Conservation (phyloP, 1,140 invertebrate species). For the Mactra quadrangularis region DNA sequence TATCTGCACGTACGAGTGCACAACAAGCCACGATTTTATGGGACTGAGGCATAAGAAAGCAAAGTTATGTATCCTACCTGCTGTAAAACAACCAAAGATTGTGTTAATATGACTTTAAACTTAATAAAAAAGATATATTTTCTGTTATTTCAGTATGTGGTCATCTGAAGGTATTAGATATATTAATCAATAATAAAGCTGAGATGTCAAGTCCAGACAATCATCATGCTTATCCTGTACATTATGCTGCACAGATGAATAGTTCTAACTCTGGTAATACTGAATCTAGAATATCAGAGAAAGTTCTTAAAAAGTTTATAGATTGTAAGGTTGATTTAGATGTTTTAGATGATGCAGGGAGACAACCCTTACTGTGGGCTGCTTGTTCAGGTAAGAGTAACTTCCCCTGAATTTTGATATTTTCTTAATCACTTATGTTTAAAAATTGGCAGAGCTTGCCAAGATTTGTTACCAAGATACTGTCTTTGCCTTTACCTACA, state of each 20-base stretch:
- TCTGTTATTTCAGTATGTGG: conserved; percentile 87
- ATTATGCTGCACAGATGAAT: conserved; percentile 99
- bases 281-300: conserved; percentile 84
- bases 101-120: too few relatives aligned
- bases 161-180: conserved; percentile 86
- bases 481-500: too few relatives aligned
- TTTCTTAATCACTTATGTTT: not conserved
- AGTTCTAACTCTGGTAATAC: conserved; percentile 79
- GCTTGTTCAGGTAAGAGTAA: conserved; percentile 92
- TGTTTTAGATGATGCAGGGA: conserved; percentile 94
- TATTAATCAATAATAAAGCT: conserved; percentile 93
- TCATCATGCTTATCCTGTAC: conserved; percentile 96
- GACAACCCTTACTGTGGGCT: conserved; percentile 97
- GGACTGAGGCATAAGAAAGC: too few relatives aligned
- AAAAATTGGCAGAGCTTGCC: too few relatives aligned
- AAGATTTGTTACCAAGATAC: too few relatives aligned
- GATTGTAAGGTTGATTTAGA: conserved; percentile 91
- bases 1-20: too few relatives aligned
- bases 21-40: too few relatives aligned
- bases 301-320: conserved; percentile 93
- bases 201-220: conserved; percentile 94
- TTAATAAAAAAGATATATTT: too few relatives aligned
- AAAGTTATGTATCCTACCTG: too few relatives aligned
- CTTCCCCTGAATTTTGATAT: not conserved
- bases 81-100: too few relatives aligned